A percentile compares a stretch with the other conserved stretches of the same genome.
phyloP scores from a whole-genome alignment of 2,888 invertebrate genomes.

The Athalia cordata region DNA sequence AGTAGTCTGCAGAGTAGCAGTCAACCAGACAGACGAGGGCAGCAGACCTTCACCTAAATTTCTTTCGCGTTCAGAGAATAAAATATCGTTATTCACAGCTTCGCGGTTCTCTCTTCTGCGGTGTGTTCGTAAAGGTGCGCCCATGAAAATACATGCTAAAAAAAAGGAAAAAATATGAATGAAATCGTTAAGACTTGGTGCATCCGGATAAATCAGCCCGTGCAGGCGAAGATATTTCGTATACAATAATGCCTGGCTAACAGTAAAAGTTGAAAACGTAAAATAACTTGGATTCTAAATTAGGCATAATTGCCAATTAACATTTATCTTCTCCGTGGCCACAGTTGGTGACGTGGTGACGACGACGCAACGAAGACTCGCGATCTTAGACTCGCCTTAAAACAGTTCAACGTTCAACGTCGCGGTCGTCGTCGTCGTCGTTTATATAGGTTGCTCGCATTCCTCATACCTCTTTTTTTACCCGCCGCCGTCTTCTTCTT shows the following conservation, averaged over 20 bases:
- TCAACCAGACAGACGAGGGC: constrained; percentile 27
- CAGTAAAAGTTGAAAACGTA: constrained; percentile 37
- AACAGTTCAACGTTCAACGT: constrained; percentile 11
- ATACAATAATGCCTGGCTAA: too few relatives aligned
- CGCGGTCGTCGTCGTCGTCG: not conserved
- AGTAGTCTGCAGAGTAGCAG: not conserved
- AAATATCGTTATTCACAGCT: not conserved
- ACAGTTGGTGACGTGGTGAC: not conserved
- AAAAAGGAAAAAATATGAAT: constrained; percentile 24
- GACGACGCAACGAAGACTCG: not conserved
- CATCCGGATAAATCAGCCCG: too few relatives aligned
- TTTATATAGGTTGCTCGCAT: not conserved
- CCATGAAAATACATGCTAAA: constrained; percentile 28
- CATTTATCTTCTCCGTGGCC: not conserved
- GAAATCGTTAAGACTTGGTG: too few relatives aligned
- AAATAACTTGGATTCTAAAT: constrained; percentile 37
- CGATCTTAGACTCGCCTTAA: not conserved
- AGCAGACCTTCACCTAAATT: constrained; percentile 65
- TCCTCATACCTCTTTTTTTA: not conserved
- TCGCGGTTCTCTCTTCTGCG: not conserved
- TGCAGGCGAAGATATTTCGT: too few relatives aligned
- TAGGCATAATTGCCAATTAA: constrained; percentile 34
- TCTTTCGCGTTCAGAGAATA: constrained; percentile 56
- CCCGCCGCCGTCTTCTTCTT: not conserved
- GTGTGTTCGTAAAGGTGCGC: constrained; percentile 21